Evolutionary conservation across 1,140 invertebrate species (phyloP), one percentile per base, ranked within the genome.

Genomic region (Pogonomyrmex californicus): DNA sequence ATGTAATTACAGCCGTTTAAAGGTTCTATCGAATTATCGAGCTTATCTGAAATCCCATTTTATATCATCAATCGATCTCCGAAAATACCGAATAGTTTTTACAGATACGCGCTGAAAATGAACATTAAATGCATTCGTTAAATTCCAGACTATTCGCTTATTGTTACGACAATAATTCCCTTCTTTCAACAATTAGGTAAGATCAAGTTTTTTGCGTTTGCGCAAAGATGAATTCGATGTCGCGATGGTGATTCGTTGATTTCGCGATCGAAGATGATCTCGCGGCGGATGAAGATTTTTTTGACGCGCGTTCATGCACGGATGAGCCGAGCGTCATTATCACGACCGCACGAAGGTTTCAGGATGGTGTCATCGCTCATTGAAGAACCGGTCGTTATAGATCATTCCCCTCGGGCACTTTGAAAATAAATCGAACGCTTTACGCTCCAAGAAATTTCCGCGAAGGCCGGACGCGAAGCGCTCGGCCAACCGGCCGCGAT

Each of bases 371-470:
- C 85, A 90, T 56, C 73, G 51, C 86, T 68, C 44, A 82, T 86
- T 86, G 66, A 54, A 90, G 89, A 93, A 93, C 92, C 93, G 90
- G 92, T 93, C 91, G 86, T 51, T 65, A 68, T 86, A 56, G 77
- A 92, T 91, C 89, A 82, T 88, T 88, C 82, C 86, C 73, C 83
- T 60, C 68, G 49, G 17, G 14, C 51, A 75, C 51, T 38, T 30
- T 33, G 54, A 65, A 65, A 65, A 86, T 88, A 41, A 86, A 85
- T 30, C 58, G 81, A 75, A 79, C 60, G 30, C 4, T 73, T 23
- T 86, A 65, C 54, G 51, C 87, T 77, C 56, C 62, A 83, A 85
- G 70, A 58, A 76, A 9, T 76, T 76, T 85, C 68, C 87, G 65
- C 30, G 44, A 23, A 30, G 63, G 10, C 56, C 47, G 60, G 65